These are phyloP conservation scores for Trichopoda pennipes DNA, from an alignment of 2,888 invertebrate genomes.

Conservation along the genomic window DNA sequence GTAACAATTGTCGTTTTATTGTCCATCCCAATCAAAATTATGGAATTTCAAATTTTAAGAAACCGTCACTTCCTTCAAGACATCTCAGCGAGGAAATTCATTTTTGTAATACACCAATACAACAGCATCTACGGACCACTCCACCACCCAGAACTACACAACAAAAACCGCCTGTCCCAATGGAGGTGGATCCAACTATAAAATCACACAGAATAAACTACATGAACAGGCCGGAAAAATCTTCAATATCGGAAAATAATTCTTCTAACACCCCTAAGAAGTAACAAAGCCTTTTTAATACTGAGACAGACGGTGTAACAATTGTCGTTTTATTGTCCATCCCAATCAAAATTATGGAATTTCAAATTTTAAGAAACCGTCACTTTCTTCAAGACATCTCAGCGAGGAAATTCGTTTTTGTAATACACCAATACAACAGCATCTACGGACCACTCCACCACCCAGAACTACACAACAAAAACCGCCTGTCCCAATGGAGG, in stretches of 20 bases:
- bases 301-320: no score
- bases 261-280: constrained; percentile 21
- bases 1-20: not conserved
- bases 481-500: constrained; percentile 24
- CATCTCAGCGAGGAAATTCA: no score
- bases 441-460: not conserved
- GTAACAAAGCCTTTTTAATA: not conserved
- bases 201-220: constrained; percentile 4
- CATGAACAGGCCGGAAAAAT: constrained; percentile 30
- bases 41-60: no score
- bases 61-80: no score
- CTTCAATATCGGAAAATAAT: constrained; percentile 14
- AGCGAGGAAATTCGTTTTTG: no score
- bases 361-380: no score
- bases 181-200: constrained; percentile 1
- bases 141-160: constrained; percentile 11
- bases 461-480: constrained; percentile 3
- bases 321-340: no score
- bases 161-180: constrained; percentile 19
- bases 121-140: no score
- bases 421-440: no score
- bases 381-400: no score
- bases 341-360: no score
- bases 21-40: not conserved
- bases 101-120: no score